A percentile compares a stretch with the other conserved stretches of the same genome.
Conservation (phyloP, 2,888 invertebrate species). For the Clepsis dumicolana region DNA sequence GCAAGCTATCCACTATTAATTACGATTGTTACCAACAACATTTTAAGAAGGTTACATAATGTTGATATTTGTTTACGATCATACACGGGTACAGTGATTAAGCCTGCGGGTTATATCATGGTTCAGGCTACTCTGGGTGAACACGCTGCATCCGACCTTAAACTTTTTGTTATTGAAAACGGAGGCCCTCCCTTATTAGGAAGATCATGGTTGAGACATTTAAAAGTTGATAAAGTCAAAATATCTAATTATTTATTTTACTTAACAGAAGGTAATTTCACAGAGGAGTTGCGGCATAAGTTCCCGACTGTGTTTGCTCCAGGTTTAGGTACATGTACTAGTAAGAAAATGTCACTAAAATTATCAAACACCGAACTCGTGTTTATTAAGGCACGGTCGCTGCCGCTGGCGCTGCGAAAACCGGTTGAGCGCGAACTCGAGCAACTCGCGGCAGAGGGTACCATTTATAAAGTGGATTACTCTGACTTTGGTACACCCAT, state of each 20-base stretch:
- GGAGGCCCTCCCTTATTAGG: neutral
- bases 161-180: conserved; percentile 1
- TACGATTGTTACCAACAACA: neutral
- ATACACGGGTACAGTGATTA: neutral
- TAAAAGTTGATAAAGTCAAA: too few relatives aligned
- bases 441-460: too few relatives aligned
- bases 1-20: conserved; percentile 18
- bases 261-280: too few relatives aligned
- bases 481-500: conserved; percentile 1
- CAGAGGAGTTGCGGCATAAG: too few relatives aligned
- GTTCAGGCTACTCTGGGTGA: conserved; percentile 8
- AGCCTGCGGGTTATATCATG: neutral
- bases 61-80: neutral
- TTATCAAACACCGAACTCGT: too few relatives aligned
- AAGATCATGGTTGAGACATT: neutral
- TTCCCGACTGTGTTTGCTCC: too few relatives aligned
- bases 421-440: too few relatives aligned
- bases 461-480: neutral
- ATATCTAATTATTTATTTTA: too few relatives aligned
- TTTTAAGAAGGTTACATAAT: neutral
- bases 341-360: too few relatives aligned
- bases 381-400: too few relatives aligned
- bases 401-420: too few relatives aligned
- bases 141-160: neutral
- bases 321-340: too few relatives aligned